Conservation (phyloP, 2,797 vertebrate genomes). For the Alcedo atthis region DNA sequence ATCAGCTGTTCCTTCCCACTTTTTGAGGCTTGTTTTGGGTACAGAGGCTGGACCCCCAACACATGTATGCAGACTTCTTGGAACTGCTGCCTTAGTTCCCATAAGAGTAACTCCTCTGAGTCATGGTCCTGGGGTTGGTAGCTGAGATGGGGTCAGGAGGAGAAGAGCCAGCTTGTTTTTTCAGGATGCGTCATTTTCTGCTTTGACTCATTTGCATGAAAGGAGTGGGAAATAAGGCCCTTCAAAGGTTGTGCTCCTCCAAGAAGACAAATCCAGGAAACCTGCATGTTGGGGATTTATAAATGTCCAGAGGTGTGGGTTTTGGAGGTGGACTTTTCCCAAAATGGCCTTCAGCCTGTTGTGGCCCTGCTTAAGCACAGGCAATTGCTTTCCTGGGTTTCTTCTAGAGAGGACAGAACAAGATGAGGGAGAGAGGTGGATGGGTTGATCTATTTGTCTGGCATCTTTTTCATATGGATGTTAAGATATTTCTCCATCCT, state of each 20-base stretch:
- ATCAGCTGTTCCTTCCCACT: neutral
- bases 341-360: neutral
- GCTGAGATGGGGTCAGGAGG: neutral
- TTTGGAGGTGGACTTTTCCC: neutral
- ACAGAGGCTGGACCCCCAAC: neutral
- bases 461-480: neutral
- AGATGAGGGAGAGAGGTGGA: neutral
- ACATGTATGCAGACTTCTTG: neutral
- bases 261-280: neutral
- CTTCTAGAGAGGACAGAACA: neutral
- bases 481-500: neutral
- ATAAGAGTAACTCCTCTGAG: neutral
- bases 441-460: neutral
- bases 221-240: neutral
- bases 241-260: neutral
- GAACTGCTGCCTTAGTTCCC: neutral
- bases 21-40: neutral
- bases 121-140: neutral
- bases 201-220: neutral
- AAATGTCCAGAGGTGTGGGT: neutral
- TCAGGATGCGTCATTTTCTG: neutral
- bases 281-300: accelerated
- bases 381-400: neutral
- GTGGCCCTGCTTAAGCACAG: neutral
- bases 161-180: neutral